These are phyloP conservation scores for Rhadina sibilatrix DNA, from an alignment of 2,113 vertebrate species.

Conservation along the genomic window DNA sequence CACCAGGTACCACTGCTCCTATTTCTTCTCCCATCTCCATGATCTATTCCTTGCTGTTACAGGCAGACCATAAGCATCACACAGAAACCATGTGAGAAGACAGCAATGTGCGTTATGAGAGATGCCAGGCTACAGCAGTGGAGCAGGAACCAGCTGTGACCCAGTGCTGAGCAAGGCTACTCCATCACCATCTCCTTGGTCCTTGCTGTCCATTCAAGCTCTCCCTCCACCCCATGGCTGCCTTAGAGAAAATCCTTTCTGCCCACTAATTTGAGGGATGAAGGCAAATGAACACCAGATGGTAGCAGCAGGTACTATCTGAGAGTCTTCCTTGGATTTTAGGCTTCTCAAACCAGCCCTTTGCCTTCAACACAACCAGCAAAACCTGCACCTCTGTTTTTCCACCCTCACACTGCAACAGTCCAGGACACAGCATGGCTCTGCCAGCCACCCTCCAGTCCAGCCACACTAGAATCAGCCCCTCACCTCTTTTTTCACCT, in stretches of 20 bases:
- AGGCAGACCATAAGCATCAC: neutral
- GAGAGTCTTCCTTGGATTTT: neutral
- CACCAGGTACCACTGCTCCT: neutral
- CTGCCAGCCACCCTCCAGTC: neutral
- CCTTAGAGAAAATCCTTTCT: neutral
- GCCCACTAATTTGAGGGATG: neutral
- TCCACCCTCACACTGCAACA: neutral
- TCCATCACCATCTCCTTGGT: neutral
- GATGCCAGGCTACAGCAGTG: neutral
- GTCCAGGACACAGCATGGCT: neutral
- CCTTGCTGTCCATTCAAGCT: neutral
- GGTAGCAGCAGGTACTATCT: neutral
- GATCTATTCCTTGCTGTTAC: neutral
- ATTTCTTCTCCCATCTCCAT: neutral
- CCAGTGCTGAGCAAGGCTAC: neutral
- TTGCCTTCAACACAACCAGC: neutral
- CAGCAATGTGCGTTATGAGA: neutral
- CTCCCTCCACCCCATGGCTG: neutral
- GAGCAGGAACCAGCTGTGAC: neutral
- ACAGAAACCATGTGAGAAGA: neutral
- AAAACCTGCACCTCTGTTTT: neutral
- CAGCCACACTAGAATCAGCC: neutral
- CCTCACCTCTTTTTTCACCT: slow-evolving; percentile 85
- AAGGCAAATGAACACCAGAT: neutral
- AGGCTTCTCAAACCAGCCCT: neutral